These are phyloP conservation scores for Caenorhabditis wallacei DNA, from an alignment of 2,888 invertebrate genomes.

Conservation along the genomic window DNA sequence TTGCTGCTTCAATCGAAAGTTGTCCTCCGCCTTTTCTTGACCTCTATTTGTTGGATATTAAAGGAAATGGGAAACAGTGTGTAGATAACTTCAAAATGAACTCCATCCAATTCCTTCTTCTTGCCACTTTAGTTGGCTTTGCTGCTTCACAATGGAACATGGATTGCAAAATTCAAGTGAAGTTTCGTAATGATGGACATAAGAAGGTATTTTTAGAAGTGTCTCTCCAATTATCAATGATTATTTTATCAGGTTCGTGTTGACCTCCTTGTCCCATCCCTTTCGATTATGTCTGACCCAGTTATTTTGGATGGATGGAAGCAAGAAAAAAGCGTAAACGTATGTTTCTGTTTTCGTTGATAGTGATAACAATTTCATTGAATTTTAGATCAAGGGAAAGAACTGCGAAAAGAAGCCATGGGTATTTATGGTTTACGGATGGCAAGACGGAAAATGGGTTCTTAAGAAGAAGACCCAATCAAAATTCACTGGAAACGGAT, in stretches of 20 bases:
- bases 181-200: slow-evolving; percentile 63
- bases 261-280: slow-evolving; percentile 64
- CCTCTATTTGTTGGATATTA: slow-evolving; percentile 53
- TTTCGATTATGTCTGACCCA: slow-evolving; percentile 64
- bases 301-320: slow-evolving; percentile 57
- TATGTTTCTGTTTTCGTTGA: slow-evolving; percentile 29
- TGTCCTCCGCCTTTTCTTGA: slow-evolving; percentile 57
- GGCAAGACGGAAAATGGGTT: slow-evolving; percentile 66
- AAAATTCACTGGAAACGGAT: slow-evolving; percentile 72
- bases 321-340: slow-evolving; percentile 61
- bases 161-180: slow-evolving; percentile 64
- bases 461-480: slow-evolving; percentile 68
- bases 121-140: slow-evolving; percentile 49
- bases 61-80: slow-evolving; percentile 17
- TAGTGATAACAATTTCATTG: not conserved
- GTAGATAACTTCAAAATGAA: slow-evolving; percentile 52
- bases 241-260: slow-evolving; percentile 46
- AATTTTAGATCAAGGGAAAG: slow-evolving; percentile 64
- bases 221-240: not conserved
- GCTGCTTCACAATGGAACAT: slow-evolving; percentile 54
- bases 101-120: slow-evolving; percentile 47
- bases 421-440: slow-evolving; percentile 68
- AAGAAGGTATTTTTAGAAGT: slow-evolving; percentile 34
- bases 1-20: slow-evolving; percentile 55
- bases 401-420: slow-evolving; percentile 71